Evolutionary conservation across 2,888 invertebrate genomes (phyloP).

Genomic region (Plebejus anna): DNA sequence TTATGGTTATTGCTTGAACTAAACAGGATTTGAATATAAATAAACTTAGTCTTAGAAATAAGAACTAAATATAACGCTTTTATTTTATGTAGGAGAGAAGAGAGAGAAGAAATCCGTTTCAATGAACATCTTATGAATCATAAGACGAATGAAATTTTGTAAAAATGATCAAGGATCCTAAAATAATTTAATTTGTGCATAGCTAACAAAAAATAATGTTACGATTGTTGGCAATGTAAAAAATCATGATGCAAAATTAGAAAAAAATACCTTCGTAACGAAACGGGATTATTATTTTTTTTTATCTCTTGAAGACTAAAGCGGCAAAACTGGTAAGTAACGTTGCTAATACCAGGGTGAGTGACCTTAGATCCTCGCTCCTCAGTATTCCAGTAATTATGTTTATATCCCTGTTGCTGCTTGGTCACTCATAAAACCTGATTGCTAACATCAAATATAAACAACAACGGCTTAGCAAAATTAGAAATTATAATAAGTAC

Average conservation of each 20-base stretch:
- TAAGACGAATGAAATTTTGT: no score
- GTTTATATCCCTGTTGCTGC: background rate
- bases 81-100: no score
- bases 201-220: no score
- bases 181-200: no score
- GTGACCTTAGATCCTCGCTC: slow-evolving; percentile 21
- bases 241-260: background rate
- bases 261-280: background rate
- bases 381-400: slow-evolving; percentile 21
- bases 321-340: slow-evolving; percentile 8
- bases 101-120: background rate
- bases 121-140: background rate
- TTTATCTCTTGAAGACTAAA: slow-evolving; percentile 35
- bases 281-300: background rate
- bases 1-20: background rate
- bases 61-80: background rate
- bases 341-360: slow-evolving; percentile 2
- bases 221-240: no score
- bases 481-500: background rate
- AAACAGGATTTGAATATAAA: background rate
- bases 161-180: no score
- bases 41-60: background rate
- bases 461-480: background rate
- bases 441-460: background rate
- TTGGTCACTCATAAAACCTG: slow-evolving; percentile 22